Evolutionary conservation across 1,140 invertebrate genomes (phyloP).

Genomic region (Drosophila lowei): DNA sequence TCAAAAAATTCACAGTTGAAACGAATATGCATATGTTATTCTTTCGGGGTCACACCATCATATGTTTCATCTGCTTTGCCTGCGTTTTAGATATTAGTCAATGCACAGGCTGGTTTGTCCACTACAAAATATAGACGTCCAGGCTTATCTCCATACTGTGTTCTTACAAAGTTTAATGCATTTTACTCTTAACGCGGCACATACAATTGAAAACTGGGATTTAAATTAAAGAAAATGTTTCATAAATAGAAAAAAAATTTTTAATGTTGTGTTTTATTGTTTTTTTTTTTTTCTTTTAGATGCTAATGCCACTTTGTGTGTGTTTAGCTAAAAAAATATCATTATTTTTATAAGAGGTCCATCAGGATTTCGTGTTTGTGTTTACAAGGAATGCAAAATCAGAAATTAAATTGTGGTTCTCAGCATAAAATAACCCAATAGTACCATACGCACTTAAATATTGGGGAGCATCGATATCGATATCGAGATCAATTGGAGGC

Average conservation of each 20-base stretch:
- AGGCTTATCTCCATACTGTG: slow-evolving; percentile 3
- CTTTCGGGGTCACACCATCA: too few species aligned
- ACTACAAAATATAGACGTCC: slow-evolving; percentile 25
- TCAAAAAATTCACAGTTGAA: slow-evolving; percentile 14
- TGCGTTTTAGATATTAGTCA: not conserved
- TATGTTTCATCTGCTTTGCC: too few species aligned
- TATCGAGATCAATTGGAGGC: too few species aligned
- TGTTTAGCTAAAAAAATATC: slow-evolving; percentile 27
- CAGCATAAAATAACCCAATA: too few species aligned
- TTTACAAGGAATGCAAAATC: slow-evolving; percentile 10
- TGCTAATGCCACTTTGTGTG: slow-evolving; percentile 58
- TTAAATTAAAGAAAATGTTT: not conserved
- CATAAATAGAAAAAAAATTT: slow-evolving; percentile 7
- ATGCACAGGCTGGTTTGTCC: slow-evolving; percentile 29
- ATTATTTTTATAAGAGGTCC: slow-evolving; percentile 30
- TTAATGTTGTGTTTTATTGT: slow-evolving; percentile 31
- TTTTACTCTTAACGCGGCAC: too few species aligned
- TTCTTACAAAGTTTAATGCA: slow-evolving; percentile 7
- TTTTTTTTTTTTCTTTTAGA: slow-evolving; percentile 39
- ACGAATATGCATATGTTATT: slow-evolving; percentile 1
- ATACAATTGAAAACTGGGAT: slow-evolving; percentile 10
- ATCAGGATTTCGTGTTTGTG: slow-evolving; percentile 22
- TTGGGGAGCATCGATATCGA: too few species aligned
- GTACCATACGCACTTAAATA: too few species aligned
- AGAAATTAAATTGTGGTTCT: too few species aligned